Conservation (phyloP, 2,888 invertebrate genomes). For the Cheilosia urbana region DNA sequence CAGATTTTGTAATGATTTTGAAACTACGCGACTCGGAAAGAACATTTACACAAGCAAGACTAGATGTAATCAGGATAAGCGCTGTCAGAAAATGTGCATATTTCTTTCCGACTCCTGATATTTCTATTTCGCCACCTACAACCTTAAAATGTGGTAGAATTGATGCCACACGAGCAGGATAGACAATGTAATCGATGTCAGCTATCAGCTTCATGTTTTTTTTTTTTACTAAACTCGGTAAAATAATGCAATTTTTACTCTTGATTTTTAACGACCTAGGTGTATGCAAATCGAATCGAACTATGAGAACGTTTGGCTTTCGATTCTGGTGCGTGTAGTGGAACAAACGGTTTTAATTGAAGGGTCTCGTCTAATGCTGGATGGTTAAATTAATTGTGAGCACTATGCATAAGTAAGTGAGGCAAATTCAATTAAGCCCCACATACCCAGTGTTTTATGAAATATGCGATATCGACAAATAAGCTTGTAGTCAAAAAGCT, state of each 20-base stretch:
- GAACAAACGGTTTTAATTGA: neutral
- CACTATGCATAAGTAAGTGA: slow-evolving; percentile 18
- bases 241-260: neutral
- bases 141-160: slow-evolving; percentile 77
- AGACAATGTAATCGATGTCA: slow-evolving; percentile 76
- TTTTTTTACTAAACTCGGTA: neutral
- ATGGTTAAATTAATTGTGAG: slow-evolving; percentile 19
- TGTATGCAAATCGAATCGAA: neutral
- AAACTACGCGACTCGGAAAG: slow-evolving; percentile 76
- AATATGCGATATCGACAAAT: too few species aligned
- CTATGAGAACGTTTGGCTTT: neutral
- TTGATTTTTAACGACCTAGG: neutral
- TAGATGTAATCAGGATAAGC: slow-evolving; percentile 64
- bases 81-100: slow-evolving; percentile 76
- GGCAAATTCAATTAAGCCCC: slow-evolving; percentile 1
- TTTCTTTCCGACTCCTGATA: slow-evolving; percentile 69
- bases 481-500: too few species aligned
- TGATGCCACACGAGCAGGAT: slow-evolving; percentile 74
- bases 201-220: slow-evolving; percentile 77
- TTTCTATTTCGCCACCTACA: slow-evolving; percentile 63
- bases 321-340: neutral
- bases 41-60: slow-evolving; percentile 75
- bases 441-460: too few species aligned
- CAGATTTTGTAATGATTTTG: slow-evolving; percentile 77
- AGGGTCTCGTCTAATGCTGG: neutral